Base-by-base conservation (phyloP, 2,113 vertebrate genomes). In the Myotis brandtii region DNA sequence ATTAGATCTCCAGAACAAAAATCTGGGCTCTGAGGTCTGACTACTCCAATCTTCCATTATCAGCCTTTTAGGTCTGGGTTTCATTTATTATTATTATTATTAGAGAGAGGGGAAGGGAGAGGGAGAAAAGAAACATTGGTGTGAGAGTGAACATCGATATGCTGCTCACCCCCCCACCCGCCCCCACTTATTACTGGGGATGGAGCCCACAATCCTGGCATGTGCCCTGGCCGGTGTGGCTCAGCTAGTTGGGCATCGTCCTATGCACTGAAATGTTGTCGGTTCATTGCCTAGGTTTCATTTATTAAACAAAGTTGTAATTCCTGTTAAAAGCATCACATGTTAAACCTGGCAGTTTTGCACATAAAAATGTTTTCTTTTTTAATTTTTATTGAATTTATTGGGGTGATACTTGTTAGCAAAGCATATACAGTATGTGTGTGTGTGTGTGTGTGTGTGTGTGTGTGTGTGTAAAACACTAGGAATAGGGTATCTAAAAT, bases 251-350 rank as follows among this genome's bases (percentile, higher is more conserved):
- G 56, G 17, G 9, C 54, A 56, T 25, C 23, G 25, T 25, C 56
- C 21, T 59, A 9, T 62, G 23, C 59, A 62, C 59, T 27, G 59
- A 62, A 62, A 62, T 10, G 25, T 27, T 62, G 56, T 25, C 1
- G 25, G 59, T 62, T 62, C 4, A 62, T 62, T 27, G 23, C 62
- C 69, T 91, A 7, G 17, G 32, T 82, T 88, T 90, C 72, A 40
- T 90, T 94, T 93, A 73, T 56, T 79, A 80, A 86, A 52, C 76
- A 77, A 43, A 85, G 25, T 83, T 37, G 17, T 92, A 50, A 64
- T 81, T 81, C 67, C 20, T 76, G 7, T 85, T 56, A 43, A 3
- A 59, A 27, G 32, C 50, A 67, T 54, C 75, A 70, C 40, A 30
- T 76, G 59, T 88, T 40, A 93, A 93, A 70, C 48, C 13, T 95